Evolutionary conservation across 2,797 vertebrate species (phyloP).

Genomic region (Falco biarmicus): DNA sequence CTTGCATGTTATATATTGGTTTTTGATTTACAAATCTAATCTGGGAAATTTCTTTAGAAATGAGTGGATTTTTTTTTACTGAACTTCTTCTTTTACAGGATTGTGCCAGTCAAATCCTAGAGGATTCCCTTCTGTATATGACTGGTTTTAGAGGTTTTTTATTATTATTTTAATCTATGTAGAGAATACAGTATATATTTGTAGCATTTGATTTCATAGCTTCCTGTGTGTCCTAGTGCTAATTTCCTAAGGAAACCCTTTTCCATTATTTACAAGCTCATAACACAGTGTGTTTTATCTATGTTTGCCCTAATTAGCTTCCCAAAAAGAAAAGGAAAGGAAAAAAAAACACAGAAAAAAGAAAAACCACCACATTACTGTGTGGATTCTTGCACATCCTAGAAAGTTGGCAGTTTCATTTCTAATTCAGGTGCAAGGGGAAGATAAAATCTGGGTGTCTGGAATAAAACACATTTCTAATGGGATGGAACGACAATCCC

Average conservation of each 20-base stretch:
- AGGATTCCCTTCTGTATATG: conserved; percentile 23
- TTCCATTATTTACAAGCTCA: conserved; percentile 61
- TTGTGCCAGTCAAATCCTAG: conserved; percentile 61
- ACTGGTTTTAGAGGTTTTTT: not conserved
- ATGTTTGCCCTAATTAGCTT: conserved; percentile 44
- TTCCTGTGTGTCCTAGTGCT: conserved; percentile 40
- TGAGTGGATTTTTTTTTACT: conserved; percentile 78
- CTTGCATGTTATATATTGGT: conserved; percentile 94
- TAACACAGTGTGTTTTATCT: conserved; percentile 45
- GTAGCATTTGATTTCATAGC: conserved; percentile 45
- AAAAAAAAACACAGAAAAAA: accelerated
- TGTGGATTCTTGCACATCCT: conserved; percentile 39
- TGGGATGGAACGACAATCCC: conserved; percentile 73
- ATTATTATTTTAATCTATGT: conserved; percentile 54
- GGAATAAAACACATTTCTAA: conserved; percentile 73
- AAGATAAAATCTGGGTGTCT: conserved; percentile 73
- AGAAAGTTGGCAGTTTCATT: conserved; percentile 70
- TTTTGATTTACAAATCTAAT: conserved; percentile 99
- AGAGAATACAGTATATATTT: conserved; percentile 12
- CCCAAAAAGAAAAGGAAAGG: not conserved
- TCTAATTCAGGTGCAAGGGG: conserved; percentile 61
- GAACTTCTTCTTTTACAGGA: conserved; percentile 70
- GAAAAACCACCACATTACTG: not conserved
- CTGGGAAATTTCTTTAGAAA: conserved; percentile 86
- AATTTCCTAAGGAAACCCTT: conserved; percentile 63